These are phyloP conservation scores for Philantomba maxwellii DNA, from an alignment of 2,113 vertebrate species.

Conservation along the genomic window DNA sequence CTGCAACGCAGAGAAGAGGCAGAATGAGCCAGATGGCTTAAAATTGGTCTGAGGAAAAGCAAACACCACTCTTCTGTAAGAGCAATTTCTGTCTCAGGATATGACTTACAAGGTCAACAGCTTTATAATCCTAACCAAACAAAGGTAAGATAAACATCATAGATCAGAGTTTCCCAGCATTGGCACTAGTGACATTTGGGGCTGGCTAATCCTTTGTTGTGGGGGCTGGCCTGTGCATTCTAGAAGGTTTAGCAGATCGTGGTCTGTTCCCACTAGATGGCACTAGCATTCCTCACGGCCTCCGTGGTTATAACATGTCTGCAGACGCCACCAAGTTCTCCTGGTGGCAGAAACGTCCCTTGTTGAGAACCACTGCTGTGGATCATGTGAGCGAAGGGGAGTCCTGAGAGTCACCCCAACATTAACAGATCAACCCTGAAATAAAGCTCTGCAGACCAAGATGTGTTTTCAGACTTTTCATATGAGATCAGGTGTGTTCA, in stretches of 20 bases:
- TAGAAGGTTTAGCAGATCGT: neutral
- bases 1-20: slow-evolving; percentile 73
- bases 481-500: neutral
- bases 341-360: neutral
- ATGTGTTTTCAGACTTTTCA: neutral
- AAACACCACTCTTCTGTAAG: neutral
- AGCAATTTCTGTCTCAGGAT: neutral
- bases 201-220: neutral
- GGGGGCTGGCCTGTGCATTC: neutral
- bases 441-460: neutral
- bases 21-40: neutral
- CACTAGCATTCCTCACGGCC: neutral
- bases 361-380: neutral
- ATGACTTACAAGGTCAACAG: slow-evolving; percentile 6
- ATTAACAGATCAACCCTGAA: neutral
- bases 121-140: neutral
- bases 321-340: neutral
- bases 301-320: neutral
- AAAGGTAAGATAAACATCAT: neutral
- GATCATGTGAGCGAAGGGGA: neutral
- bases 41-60: neutral
- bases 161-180: neutral
- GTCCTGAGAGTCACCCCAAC: neutral
- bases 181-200: neutral
- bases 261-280: neutral